These are phyloP conservation scores for Bradysia coprophila DNA, from an alignment of 1,140 invertebrate species.

Conservation along the genomic window DNA sequence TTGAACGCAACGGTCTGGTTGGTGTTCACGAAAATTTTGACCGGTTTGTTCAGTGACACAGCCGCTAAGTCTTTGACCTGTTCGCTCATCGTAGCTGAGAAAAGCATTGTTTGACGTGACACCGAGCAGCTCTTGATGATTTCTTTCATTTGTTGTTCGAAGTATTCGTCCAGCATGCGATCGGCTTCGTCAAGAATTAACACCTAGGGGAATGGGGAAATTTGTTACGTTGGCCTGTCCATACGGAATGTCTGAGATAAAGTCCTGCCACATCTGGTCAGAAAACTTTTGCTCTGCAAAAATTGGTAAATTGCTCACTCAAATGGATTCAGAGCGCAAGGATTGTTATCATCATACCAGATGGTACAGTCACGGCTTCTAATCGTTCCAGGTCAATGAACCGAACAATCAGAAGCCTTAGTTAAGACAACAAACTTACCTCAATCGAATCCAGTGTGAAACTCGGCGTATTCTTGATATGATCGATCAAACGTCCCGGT, in stretches of 20 bases:
- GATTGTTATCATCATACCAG: conserved; percentile 14
- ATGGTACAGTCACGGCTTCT: too few relatives aligned
- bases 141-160: conserved; percentile 96
- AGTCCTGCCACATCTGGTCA: too few relatives aligned
- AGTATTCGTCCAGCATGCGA: conserved; percentile 94
- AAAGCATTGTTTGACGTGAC: conserved; percentile 92
- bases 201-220: conserved; percentile 11
- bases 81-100: conserved; percentile 98
- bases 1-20: conserved; percentile 92
- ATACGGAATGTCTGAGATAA: too few relatives aligned
- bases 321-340: conserved; percentile 18
- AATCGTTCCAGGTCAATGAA: neutral
- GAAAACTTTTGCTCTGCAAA: neutral
- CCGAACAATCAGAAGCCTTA: neutral
- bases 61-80: conserved; percentile 84
- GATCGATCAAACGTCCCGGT: conserved; percentile 92
- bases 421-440: conserved; percentile 28
- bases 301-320: neutral
- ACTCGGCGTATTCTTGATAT: conserved; percentile 86
- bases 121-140: conserved; percentile 77
- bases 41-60: conserved; percentile 78
- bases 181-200: conserved; percentile 24
- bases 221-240: too few relatives aligned
- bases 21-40: conserved; percentile 87
- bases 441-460: conserved; percentile 84